Percentiles rank a stretch among this genome's conserved stretches.
Conservation (phyloP, 2,113 vertebrate species). For the Herpetotheres cachinnans region DNA sequence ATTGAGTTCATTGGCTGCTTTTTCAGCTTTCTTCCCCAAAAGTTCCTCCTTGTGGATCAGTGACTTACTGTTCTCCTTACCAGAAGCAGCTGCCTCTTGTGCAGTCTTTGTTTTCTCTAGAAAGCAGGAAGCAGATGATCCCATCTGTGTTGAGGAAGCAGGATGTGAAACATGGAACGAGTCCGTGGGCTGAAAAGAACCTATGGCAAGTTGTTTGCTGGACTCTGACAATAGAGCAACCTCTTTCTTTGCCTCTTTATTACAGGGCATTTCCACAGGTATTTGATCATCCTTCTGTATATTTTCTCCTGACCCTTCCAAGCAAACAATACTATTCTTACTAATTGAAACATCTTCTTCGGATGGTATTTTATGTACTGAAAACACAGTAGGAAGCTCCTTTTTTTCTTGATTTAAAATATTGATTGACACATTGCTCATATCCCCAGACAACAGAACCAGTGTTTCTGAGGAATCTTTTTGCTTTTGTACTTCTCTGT, state of each 20-base stretch:
- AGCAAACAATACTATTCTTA: neutral
- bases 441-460: neutral
- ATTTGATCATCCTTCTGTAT: neutral
- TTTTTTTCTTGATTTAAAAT: neutral
- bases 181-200: constrained; percentile 47
- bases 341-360: neutral
- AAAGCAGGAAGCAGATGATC: neutral
- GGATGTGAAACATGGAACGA: neutral
- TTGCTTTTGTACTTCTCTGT: neutral
- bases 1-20: neutral
- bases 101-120: neutral
- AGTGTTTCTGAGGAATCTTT: neutral
- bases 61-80: neutral
- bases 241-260: neutral
- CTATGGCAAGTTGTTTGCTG: constrained; percentile 6
- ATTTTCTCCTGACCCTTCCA: neutral
- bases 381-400: neutral
- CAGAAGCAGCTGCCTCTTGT: neutral
- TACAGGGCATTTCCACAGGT: neutral
- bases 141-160: neutral
- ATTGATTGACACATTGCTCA: neutral
- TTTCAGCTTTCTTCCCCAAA: constrained; percentile 27
- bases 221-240: neutral
- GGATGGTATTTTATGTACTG: neutral
- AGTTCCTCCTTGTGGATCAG: neutral